Evolutionary conservation across 2,888 invertebrate species (phyloP).

Genomic region (Acrobasis suavella): DNA sequence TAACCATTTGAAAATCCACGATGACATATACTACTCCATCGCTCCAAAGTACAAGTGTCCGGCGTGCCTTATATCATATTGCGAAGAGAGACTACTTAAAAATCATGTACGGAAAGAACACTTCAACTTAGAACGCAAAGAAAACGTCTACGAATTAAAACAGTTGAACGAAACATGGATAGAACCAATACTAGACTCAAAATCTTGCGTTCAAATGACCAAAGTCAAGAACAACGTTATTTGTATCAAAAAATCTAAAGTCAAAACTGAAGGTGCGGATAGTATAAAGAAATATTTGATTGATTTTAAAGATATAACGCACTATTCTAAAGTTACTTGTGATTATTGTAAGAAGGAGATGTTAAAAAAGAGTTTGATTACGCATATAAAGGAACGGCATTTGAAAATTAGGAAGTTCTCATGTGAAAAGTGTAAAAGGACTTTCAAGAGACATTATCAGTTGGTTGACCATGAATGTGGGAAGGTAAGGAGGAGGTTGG

Average conservation of each 20-base stretch:
- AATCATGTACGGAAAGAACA: conserved; percentile 61
- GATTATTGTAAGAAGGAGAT: conserved; percentile 69
- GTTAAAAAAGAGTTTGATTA: conserved; percentile 63
- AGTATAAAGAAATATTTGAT: conserved; percentile 24
- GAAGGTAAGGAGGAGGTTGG: conserved; percentile 30
- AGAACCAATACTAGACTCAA: conserved; percentile 49
- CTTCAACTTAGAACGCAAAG: conserved; percentile 45
- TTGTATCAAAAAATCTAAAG: conserved; percentile 49
- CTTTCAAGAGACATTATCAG: conserved; percentile 57
- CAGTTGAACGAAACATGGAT: conserved; percentile 64
- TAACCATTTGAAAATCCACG: conserved; percentile 55
- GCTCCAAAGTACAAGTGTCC: conserved; percentile 44
- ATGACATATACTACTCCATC: conserved; percentile 38
- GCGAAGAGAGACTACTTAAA: conserved; percentile 55
- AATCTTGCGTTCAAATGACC: conserved; percentile 60
- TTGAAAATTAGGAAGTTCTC: conserved; percentile 53
- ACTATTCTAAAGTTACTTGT: conserved; percentile 59
- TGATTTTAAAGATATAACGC: conserved; percentile 38
- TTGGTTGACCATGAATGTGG: conserved; percentile 55
- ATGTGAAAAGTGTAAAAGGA: conserved; percentile 46
- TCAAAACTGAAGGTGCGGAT: conserved; percentile 30
- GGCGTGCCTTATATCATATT: conserved; percentile 52
- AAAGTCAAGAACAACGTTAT: conserved; percentile 60
- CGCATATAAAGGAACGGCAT: conserved; percentile 63
- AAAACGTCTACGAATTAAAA: conserved; percentile 41